These are phyloP conservation scores for Turritopsis rubra DNA, from an alignment of 30 jellyfish, hydroid and myxozoan genomes.

Conservation along the genomic window DNA sequence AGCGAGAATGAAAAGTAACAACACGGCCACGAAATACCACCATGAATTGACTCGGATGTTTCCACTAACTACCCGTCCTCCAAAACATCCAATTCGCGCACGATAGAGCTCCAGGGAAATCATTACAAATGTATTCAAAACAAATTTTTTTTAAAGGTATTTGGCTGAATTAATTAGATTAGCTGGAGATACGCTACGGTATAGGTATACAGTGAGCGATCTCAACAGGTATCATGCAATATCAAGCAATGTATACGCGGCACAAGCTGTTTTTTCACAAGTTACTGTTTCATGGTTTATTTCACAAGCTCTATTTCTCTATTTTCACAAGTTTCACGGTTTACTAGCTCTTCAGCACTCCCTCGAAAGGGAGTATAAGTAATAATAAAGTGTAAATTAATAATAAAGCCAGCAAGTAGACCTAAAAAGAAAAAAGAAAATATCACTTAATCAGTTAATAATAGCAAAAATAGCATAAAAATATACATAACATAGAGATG, in stretches of 20 bases:
- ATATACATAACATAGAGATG: neutral
- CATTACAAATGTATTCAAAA: neutral
- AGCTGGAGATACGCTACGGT: no score
- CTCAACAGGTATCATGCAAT: neutral
- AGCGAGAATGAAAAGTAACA: neutral
- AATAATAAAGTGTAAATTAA: no score
- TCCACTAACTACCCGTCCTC: neutral
- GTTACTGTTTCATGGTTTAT: neutral
- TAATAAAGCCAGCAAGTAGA: neutral
- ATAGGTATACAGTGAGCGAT: neutral
- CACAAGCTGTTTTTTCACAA: neutral
- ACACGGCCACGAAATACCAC: neutral
- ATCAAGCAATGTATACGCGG: neutral
- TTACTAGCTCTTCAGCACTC: neutral
- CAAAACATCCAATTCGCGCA: neutral
- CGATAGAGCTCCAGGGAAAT: neutral
- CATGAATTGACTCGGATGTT: neutral
- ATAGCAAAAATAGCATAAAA: neutral
- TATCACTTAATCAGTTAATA: neutral
- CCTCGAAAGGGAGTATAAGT: neutral
- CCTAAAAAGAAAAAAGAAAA: neutral
- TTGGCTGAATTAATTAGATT: neutral
- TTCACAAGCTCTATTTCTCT: no score
- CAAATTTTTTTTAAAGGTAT: neutral
- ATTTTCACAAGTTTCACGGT: neutral